Evolutionary conservation across 2,797 vertebrate species (phyloP).

Genomic region (Pangasius larnaudii): DNA sequence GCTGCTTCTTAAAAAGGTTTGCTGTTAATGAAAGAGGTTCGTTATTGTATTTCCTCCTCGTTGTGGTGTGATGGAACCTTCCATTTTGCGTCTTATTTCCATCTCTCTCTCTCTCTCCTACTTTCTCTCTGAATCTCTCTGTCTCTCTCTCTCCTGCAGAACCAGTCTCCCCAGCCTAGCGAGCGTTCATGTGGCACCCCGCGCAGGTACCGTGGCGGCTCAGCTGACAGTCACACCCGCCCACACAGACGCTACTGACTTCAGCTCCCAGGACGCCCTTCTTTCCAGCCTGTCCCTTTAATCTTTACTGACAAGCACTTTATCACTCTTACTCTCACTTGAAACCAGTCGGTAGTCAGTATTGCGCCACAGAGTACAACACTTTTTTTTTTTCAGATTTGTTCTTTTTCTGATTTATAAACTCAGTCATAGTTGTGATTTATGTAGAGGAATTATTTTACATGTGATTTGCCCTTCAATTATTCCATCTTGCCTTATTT

Average conservation of each 20-base stretch:
- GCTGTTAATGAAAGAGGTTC: slow-evolving; percentile 2
- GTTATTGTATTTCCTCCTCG: background rate
- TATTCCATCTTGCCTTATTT: background rate
- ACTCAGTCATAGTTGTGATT: background rate
- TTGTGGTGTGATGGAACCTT: slow-evolving; percentile 11
- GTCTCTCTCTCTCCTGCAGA: slow-evolving; percentile 53
- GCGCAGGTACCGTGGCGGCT: slow-evolving; percentile 60
- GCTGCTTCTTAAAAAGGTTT: background rate
- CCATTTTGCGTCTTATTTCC: background rate
- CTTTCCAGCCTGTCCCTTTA: slow-evolving; percentile 34
- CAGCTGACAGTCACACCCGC: slow-evolving; percentile 61
- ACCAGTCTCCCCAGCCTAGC: slow-evolving; percentile 61
- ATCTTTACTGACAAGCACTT: slow-evolving; percentile 43
- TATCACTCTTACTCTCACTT: slow-evolving; percentile 1
- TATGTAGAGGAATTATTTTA: slow-evolving; percentile 22
- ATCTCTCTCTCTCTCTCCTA: slow-evolving; percentile 38
- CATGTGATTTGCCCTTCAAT: background rate
- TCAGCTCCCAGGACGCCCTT: slow-evolving; percentile 46
- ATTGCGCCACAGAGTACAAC: background rate
- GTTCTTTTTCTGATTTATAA: background rate
- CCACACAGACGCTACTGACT: slow-evolving; percentile 72
- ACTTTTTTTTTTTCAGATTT: background rate
- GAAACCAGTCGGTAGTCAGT: background rate
- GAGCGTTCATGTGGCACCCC: slow-evolving; percentile 57
- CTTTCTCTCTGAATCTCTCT: background rate